phyloP scores from a whole-genome alignment of 1,140 invertebrate species.

The Drosophila nebulosa region DNA sequence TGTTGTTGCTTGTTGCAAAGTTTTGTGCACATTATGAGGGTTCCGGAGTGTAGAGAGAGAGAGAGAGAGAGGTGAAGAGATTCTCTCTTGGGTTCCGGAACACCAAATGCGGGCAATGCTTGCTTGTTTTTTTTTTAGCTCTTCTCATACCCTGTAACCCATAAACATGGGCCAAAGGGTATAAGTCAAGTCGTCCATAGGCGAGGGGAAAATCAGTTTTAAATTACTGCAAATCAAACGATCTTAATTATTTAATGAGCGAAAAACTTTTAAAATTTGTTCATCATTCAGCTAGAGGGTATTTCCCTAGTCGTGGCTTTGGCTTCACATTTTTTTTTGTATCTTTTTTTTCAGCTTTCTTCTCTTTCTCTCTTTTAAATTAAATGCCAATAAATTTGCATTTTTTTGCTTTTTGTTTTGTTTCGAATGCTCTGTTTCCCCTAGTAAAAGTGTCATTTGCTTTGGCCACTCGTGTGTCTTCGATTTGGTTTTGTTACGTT shows the following conservation, averaged over 20 bases:
- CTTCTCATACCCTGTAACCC: not conserved
- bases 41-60: not conserved
- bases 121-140: conserved; percentile 1
- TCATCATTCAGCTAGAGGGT: not conserved
- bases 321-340: not conserved
- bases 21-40: conserved; percentile 65
- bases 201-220: too few species aligned
- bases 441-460: conserved; percentile 61
- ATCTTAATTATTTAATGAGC: too few species aligned
- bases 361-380: conserved; percentile 62
- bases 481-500: conserved; percentile 53
- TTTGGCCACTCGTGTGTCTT: conserved; percentile 54
- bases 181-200: not conserved
- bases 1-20: conserved; percentile 34
- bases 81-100: conserved; percentile 38
- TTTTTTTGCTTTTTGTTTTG: conserved; percentile 30
- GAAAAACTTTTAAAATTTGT: too few species aligned
- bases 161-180: not conserved
- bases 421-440: conserved; percentile 6
- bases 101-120: conserved; percentile 51
- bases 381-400: conserved; percentile 78
- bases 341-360: not conserved
- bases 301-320: not conserved
- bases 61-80: not conserved
- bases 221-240: too few species aligned